These are phyloP conservation scores for Danio choprae DNA, from an alignment of 2,797 vertebrate genomes.

Conservation along the genomic window DNA sequence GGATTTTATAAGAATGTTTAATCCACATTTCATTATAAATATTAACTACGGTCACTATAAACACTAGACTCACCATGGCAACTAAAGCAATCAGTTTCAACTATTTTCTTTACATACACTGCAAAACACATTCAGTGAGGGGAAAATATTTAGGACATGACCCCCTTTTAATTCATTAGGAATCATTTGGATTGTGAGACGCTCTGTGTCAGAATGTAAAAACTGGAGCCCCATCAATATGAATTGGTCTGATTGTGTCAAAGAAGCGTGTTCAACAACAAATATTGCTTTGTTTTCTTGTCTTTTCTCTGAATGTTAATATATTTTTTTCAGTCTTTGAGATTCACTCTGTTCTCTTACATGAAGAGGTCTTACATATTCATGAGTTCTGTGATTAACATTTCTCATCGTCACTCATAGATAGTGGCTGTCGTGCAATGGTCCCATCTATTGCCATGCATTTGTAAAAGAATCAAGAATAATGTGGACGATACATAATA, in stretches of 20 bases:
- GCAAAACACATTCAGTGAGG: neutral
- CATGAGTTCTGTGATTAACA: slow-evolving; percentile 53
- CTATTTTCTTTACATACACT: neutral
- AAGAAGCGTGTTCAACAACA: neutral
- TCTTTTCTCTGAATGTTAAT: slow-evolving; percentile 15
- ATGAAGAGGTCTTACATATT: slow-evolving; percentile 34
- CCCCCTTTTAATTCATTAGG: neutral
- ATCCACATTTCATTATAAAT: neutral
- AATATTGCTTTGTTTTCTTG: neutral
- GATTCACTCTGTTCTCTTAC: slow-evolving; percentile 23
- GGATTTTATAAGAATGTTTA: neutral
- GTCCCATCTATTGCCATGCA: neutral
- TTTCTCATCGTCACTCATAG: slow-evolving; percentile 1
- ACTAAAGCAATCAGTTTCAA: neutral
- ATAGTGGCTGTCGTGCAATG: slow-evolving; percentile 7
- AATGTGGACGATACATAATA: neutral
- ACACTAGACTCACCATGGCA: neutral
- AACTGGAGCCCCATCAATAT: slow-evolving; percentile 7
- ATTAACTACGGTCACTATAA: neutral
- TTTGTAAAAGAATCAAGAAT: neutral
- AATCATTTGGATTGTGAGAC: neutral
- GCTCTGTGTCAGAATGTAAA: neutral
- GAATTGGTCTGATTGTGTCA: neutral
- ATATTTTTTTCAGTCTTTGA: neutral
- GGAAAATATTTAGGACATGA: neutral